Base-by-base conservation (phyloP, 1,140 invertebrate genomes). In the Drosophila cardini region DNA sequence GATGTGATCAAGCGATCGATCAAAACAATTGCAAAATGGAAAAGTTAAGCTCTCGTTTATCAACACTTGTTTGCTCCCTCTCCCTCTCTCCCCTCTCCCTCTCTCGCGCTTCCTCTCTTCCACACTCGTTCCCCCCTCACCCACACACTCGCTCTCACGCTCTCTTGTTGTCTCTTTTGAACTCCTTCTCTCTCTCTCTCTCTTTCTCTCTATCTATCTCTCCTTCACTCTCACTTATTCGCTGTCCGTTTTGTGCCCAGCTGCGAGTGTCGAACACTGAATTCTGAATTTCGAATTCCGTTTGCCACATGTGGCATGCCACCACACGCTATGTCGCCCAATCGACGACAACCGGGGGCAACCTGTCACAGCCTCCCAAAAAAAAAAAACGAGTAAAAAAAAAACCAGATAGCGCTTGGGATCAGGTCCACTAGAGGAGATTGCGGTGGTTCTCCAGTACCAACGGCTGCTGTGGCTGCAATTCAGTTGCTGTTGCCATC, bases 351-450 rank as follows among this genome's bases (percentile, higher is more conserved):
- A 55, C 57, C n/a, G 48, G 43, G 53, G 64, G 60, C 72, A 86
- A 83, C 82, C 83, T 86, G 82, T 87, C 83, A 65, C 67, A 78
- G 72, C 16, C 67, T 11, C 53, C 67, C 67, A 43, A 69, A 70
- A 53, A 69, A 32, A 32, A 50, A 52, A 68, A 45, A 42, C n/a
- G 26, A 10, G 9, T 32, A 32, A 67, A 36, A 34, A 67, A 32
- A 42, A 43, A 34, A 55, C 42, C 7, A 38, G 46, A 7, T 48
- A 34, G 10, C 9, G 10, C 26, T 42, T 18, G 43, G 42, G 32
- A 55, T 55, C 52, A 32, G 52, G 52, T 32, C 13, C 34, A 55
- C 15, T 16, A 9, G 13, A 36, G 15, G 13, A 36, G 30, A 32
- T 11, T 26, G 42, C 5, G 5, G 21, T 26, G 21, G 21, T 26